phyloP scores from a whole-genome alignment of 1,140 invertebrate genomes.

The Drosophila athabasca region DNA sequence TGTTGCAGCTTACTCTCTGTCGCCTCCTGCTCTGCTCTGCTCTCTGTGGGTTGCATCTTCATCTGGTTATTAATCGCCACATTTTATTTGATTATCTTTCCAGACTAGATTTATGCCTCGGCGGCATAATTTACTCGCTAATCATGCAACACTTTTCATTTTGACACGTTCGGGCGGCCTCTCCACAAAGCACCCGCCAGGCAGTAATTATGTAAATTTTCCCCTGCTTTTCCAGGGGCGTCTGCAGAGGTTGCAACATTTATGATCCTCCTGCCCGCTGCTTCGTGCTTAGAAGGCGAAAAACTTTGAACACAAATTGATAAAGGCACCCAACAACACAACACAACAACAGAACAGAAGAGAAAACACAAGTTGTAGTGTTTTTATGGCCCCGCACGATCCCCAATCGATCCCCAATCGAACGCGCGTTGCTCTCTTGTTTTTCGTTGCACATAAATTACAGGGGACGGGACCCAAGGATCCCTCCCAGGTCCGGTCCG shows the following conservation, averaged over 20 bases:
- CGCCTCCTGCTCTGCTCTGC: constrained; percentile 2
- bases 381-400: constrained; percentile 59
- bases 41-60: constrained; percentile 57
- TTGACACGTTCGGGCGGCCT: constrained; percentile 64
- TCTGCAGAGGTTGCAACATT: constrained; percentile 37
- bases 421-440: constrained; percentile 53
- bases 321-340: constrained; percentile 58
- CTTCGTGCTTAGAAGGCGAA: constrained; percentile 66
- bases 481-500: constrained; percentile 30
- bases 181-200: constrained; percentile 69
- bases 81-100: constrained; percentile 76
- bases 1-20: neutral
- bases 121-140: constrained; percentile 74
- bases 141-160: constrained; percentile 81
- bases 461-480: constrained; percentile 40
- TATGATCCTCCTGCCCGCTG: constrained; percentile 72
- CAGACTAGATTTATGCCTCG: constrained; percentile 64
- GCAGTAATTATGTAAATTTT: constrained; percentile 77
- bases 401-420: constrained; percentile 39
- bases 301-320: constrained; percentile 71
- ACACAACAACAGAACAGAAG: constrained; percentile 21
- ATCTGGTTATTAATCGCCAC: constrained; percentile 75
- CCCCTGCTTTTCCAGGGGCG: constrained; percentile 10
- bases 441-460: constrained; percentile 77
- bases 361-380: constrained; percentile 30